Base-by-base conservation (phyloP, 2,113 vertebrate genomes). In the Chionomys nivalis region DNA sequence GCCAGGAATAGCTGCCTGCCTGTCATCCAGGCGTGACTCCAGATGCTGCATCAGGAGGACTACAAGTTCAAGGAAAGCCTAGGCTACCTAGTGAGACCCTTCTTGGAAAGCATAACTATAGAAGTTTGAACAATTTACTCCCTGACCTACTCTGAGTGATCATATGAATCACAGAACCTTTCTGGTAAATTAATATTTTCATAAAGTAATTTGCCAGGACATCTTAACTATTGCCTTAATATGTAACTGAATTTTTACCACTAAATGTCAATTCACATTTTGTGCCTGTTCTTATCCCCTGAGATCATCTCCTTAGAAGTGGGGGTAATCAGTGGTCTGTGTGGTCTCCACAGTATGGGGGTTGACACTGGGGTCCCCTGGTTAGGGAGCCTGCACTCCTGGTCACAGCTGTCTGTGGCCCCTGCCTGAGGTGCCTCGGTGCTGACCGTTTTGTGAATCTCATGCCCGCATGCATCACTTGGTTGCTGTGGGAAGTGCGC, bases 131-230 rank as follows among this genome's bases (percentile, higher is more conserved):
- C 16, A 68, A 12, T 33, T 90, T 94, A 88, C 12, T 68, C 19
- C 78, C 77, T 70, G 52, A 76, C 36, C 17, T 85, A 26, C 33
- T 88, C 93, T 91, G 70, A 94, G 14, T 92, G 58, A 49, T 86
- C 39, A 39, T 95, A 31, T 87, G 75, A 92, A 36, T 94, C 13
- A 19, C 75, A 85, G 61, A 83, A 49, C 12, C 28, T 95, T 68
- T 11, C 70, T 95, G 66, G 82, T 58, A 63, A 87, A 70, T 77
- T 90, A 90, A 33, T 14, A 9, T 68, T 85, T 82, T 66, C 44
- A 9, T 36, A 70, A 93, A 17, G 82, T 65, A 66, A 61, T 77
- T 92, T 92, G 23, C 52, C 52, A 68, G 42, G 12, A 75, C 49
- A 44, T 61, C 36, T 89, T 93, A 49, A 58, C 6, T 77, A 21